Evolutionary conservation across 2,888 invertebrate genomes (phyloP), one percentile per base, ranked within the genome.

Genomic region (Ditylenchus weischeri): DNA sequence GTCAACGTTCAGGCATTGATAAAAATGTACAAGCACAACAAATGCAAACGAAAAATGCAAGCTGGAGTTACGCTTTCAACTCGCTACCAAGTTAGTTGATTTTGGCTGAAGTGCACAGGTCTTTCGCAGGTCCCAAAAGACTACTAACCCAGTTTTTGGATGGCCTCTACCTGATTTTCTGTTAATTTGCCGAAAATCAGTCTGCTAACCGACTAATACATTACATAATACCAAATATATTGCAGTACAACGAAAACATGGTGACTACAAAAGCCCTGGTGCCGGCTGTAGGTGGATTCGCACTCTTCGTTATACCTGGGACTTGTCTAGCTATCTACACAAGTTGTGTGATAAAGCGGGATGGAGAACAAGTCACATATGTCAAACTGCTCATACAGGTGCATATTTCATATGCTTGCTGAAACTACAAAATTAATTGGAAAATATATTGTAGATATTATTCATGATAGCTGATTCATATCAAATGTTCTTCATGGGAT

Each of bases 171-270:
- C 29, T 29, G n/a, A n/a, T n/a, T 29, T 29, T 29, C 29, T 29
- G 2, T 29, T 29, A 4, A 4, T 29, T 29, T 5, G 29, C 29
- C 29, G 5, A 29, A 29, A 29, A 29, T 29, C 29, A 29, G 5
- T 29, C 5, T 2, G 3, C 29, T 29, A 5, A 29, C 29, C 29
- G 5, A n/a, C n/a, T n/a, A n/a, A n/a, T n/a, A n/a, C n/a, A n/a
- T n/a, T n/a, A n/a, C n/a, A n/a, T n/a, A n/a, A n/a, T n/a, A n/a
- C n/a, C n/a, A n/a, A n/a, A n/a, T n/a, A 29, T 29, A 4, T 29
- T 29, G 29, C 50, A 50, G 50, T 50, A 50, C 6, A 50, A 50
- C 50, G 50, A 50, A 50, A 50, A 50, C 50, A 50, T 50, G 50
- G 50, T 50, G 3, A 50, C 50, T 2, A 50, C 50, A 5, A 18